Evolutionary conservation across 2,888 invertebrate species (phyloP).

Genomic region (Acrocyrtus sp.): DNA sequence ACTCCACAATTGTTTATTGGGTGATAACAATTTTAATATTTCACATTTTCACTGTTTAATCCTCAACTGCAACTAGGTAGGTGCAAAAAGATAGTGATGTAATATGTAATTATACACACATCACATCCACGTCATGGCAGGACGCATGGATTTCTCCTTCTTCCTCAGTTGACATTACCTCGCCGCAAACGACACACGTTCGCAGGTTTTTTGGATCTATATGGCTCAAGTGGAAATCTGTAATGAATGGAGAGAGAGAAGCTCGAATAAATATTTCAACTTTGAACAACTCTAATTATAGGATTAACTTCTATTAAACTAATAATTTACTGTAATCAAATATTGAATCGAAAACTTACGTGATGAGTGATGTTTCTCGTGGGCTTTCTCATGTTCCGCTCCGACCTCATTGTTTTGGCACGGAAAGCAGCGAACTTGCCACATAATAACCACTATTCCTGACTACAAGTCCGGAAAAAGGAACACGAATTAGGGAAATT

Average conservation of each 20-base stretch:
- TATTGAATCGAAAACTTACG: no score
- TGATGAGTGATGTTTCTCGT: no score
- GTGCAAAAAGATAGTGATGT: neutral
- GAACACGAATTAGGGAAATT: neutral
- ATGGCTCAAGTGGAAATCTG: neutral
- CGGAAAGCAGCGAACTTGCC: constrained; percentile 47
- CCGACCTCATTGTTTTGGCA: constrained; percentile 42
- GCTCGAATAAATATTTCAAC: no score
- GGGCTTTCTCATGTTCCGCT: neutral
- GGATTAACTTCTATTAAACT: no score
- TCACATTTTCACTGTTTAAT: no score
- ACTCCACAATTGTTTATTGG: no score
- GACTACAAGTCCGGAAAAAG: constrained; percentile 15
- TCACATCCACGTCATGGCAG: constrained; percentile 37
- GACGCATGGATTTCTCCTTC: constrained; percentile 36
- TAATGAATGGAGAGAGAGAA: no score
- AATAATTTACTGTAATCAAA: no score
- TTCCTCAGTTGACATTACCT: constrained; percentile 32
- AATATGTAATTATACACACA: constrained; percentile 23
- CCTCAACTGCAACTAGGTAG: no score
- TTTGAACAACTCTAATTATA: no score
- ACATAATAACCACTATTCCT: constrained; percentile 49
- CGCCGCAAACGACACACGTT: constrained; percentile 34
- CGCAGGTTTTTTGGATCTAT: neutral
- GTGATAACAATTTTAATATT: no score